phyloP scores from a whole-genome alignment of 2,797 vertebrate genomes.

The Cheirogaleus major region DNA sequence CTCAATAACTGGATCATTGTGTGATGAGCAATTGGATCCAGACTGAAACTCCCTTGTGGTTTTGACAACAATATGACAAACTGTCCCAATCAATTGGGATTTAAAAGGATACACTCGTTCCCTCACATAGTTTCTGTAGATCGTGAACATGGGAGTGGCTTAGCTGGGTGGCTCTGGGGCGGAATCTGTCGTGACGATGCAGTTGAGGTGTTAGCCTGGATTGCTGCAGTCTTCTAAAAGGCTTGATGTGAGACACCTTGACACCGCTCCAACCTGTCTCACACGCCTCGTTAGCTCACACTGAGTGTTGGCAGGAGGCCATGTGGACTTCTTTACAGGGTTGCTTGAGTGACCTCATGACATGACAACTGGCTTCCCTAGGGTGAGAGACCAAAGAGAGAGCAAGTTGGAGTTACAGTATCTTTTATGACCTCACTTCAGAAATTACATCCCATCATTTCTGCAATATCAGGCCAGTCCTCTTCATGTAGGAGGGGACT shows the following conservation, averaged over 20 bases:
- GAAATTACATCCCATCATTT: background rate
- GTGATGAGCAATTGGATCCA: background rate
- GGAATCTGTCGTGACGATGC: background rate
- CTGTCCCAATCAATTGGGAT: background rate
- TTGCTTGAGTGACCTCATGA: background rate
- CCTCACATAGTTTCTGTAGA: background rate
- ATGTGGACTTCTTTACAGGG: background rate
- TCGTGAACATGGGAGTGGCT: background rate
- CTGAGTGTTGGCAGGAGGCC: background rate
- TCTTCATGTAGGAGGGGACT: no score
- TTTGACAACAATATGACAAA: background rate
- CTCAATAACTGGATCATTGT: background rate
- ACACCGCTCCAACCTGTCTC: background rate
- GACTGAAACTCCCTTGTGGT: background rate
- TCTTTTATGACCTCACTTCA: background rate
- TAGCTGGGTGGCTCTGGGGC: background rate
- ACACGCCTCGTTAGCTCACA: background rate
- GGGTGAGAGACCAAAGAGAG: background rate
- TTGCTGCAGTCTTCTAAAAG: background rate
- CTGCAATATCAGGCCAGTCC: fast-evolving
- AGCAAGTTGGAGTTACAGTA: background rate
- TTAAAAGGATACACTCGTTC: background rate
- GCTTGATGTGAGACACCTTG: background rate
- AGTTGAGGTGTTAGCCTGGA: background rate
- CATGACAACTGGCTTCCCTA: background rate